These are phyloP conservation scores for Rana temporaria DNA, from an alignment of 2,113 vertebrate genomes.

Conservation along the genomic window DNA sequence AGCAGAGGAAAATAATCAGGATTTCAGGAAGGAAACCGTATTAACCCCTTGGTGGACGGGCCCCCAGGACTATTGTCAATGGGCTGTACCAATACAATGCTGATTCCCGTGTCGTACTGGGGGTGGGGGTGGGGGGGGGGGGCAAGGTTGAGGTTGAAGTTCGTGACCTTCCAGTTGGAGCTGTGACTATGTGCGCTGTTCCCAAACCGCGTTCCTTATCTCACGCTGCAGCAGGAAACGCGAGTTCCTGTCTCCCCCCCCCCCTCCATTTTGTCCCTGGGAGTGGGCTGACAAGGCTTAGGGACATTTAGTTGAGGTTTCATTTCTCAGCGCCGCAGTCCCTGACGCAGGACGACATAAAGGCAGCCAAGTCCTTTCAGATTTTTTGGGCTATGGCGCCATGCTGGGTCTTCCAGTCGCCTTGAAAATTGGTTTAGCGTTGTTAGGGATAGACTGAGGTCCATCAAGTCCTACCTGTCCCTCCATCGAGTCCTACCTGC, in stretches of 20 bases:
- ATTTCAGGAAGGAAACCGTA: not conserved
- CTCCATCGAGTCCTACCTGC: too few relatives aligned
- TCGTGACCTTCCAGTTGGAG: not conserved
- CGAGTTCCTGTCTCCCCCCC: not conserved
- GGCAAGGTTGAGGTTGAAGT: not conserved
- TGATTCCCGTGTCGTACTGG: not conserved
- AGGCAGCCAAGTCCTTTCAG: too few relatives aligned
- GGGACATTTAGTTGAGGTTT: too few relatives aligned
- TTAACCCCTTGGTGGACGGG: constrained; percentile 1
- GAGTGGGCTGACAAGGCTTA: too few relatives aligned
- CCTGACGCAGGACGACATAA: too few relatives aligned
- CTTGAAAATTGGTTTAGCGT: too few relatives aligned
- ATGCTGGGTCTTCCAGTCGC: too few relatives aligned
- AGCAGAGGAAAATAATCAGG: not conserved
- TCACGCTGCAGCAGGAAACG: constrained; percentile 24
- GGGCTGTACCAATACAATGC: not conserved
- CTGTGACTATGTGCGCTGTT: not conserved
- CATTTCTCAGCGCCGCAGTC: too few relatives aligned
- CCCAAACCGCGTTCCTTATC: constrained; percentile 22
- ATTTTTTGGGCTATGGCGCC: too few relatives aligned
- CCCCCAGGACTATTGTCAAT: not conserved
- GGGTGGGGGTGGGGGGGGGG: too few relatives aligned
- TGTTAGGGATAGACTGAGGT: too few relatives aligned
- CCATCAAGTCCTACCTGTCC: too few relatives aligned
- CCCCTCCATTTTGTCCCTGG: not conserved